Evolutionary conservation across 2,888 invertebrate species (phyloP).

Genomic region (Alloscopus bannaensis): DNA sequence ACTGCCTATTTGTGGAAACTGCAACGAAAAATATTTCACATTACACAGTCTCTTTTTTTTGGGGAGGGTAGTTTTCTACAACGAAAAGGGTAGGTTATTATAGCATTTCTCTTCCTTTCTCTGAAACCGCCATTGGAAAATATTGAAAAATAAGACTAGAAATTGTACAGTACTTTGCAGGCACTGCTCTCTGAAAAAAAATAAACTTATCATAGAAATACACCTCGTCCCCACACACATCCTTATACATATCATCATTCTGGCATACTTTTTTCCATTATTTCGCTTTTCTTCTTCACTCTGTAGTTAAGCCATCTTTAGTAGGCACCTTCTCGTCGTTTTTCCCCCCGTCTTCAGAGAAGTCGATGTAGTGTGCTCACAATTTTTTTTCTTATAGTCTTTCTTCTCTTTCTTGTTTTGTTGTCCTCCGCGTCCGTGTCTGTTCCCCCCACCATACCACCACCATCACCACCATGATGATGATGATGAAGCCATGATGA

Average conservation of each 20-base stretch:
- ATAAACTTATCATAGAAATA: background rate
- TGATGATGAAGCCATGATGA: constrained; percentile 33
- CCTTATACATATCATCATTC: constrained; percentile 23
- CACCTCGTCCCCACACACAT: background rate
- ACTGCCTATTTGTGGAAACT: constrained; percentile 62
- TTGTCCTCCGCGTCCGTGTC: constrained; percentile 58
- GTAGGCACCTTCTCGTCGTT: constrained; percentile 52
- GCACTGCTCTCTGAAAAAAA: constrained; percentile 17
- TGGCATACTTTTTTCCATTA: constrained; percentile 57
- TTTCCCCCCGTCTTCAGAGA: constrained; percentile 49
- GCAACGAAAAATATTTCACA: constrained; percentile 38
- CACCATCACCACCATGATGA: constrained; percentile 36
- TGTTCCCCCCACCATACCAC: constrained; percentile 58
- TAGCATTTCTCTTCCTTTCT: no score
- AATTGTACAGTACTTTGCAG: constrained; percentile 45
- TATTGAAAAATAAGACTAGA: no score
- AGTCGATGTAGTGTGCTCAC: constrained; percentile 25
- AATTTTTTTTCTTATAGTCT: background rate
- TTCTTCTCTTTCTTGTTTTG: constrained; percentile 18
- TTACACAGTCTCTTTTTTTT: constrained; percentile 15
- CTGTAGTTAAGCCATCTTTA: constrained; percentile 27
- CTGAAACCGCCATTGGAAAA: no score
- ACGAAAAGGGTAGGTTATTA: background rate
- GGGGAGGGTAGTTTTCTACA: constrained; percentile 26
- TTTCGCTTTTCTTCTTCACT: constrained; percentile 46